Evolutionary conservation across 2,888 invertebrate genomes (phyloP).

Genomic region (Brachypterus glaber): DNA sequence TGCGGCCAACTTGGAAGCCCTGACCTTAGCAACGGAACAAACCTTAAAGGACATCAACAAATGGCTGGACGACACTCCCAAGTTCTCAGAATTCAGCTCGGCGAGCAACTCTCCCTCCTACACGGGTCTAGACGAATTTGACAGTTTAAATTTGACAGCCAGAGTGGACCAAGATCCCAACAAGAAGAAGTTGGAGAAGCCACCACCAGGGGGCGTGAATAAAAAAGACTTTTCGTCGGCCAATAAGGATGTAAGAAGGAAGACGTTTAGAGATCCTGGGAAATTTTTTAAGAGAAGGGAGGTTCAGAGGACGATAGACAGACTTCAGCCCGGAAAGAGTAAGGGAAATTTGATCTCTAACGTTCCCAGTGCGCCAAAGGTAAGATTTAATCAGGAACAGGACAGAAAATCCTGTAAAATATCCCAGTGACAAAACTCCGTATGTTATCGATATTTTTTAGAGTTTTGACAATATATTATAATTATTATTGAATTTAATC

Average conservation of each 20-base stretch:
- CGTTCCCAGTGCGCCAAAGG: slow-evolving; percentile 47
- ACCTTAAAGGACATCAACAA: slow-evolving; percentile 80
- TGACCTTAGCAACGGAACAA: slow-evolving; percentile 64
- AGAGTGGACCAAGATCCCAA: slow-evolving; percentile 28
- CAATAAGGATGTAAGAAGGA: slow-evolving; percentile 43
- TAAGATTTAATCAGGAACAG: too few relatives aligned
- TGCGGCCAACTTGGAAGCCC: slow-evolving; percentile 44
- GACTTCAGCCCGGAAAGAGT: slow-evolving; percentile 77
- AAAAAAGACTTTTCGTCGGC: slow-evolving; percentile 33
- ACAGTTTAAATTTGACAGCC: slow-evolving; percentile 32
- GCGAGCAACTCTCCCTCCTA: slow-evolving; percentile 65
- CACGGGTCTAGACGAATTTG: slow-evolving; percentile 50
- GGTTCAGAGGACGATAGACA: slow-evolving; percentile 72
- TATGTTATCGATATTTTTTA: too few relatives aligned
- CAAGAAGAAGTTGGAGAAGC: slow-evolving; percentile 42
- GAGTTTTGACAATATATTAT: too few relatives aligned
- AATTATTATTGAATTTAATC: too few relatives aligned
- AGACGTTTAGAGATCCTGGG: slow-evolving; percentile 38
- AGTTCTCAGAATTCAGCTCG: slow-evolving; percentile 64
- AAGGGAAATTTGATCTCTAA: slow-evolving; percentile 77
- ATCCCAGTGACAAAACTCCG: too few relatives aligned
- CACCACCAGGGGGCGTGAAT: slow-evolving; percentile 22
- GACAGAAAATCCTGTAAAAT: too few relatives aligned
- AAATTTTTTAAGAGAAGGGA: slow-evolving; percentile 51
- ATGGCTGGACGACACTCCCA: slow-evolving; percentile 79